These are phyloP conservation scores for Microplitis mediator DNA, from an alignment of 1,140 invertebrate genomes.

Conservation along the genomic window DNA sequence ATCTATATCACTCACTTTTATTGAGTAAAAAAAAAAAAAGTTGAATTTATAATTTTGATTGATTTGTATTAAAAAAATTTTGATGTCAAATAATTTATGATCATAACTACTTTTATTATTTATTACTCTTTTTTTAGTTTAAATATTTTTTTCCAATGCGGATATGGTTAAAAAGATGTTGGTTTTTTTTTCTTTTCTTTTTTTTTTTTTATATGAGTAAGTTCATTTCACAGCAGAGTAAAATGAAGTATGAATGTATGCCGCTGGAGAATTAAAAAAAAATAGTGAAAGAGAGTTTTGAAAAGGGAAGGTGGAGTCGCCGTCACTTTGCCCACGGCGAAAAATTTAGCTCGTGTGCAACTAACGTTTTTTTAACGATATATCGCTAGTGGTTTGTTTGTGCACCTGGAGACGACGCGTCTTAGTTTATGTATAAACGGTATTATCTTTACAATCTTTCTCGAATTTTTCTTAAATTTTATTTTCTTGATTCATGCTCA, in stretches of 20 bases:
- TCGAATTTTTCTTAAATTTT: conserved; percentile 1
- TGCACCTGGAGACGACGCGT: conserved; percentile 52
- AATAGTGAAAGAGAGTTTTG: neutral
- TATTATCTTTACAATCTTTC: conserved; percentile 15
- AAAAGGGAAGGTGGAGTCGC: neutral
- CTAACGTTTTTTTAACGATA: conserved; percentile 37
- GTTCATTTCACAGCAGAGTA: neutral
- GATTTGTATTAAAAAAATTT: no score
- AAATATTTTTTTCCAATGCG: no score
- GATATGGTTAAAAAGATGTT: no score
- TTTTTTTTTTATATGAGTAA: no score
- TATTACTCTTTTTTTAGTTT: no score
- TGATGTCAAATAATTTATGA: no score
- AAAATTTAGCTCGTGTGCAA: conserved; percentile 54
- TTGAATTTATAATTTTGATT: no score
- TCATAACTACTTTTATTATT: no score
- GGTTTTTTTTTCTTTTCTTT: no score
- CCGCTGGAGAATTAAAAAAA: neutral
- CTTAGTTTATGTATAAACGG: conserved; percentile 21
- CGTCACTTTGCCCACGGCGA: conserved; percentile 45
- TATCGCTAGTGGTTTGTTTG: conserved; percentile 56
- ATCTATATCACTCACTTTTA: neutral
- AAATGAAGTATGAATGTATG: neutral
- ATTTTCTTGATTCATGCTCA: neutral
- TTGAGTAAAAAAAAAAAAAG: no score